Evolutionary conservation across 2,888 invertebrate genomes (phyloP), one percentile per base, ranked within the genome.

Genomic region (Euspilapteryx auroguttella): DNA sequence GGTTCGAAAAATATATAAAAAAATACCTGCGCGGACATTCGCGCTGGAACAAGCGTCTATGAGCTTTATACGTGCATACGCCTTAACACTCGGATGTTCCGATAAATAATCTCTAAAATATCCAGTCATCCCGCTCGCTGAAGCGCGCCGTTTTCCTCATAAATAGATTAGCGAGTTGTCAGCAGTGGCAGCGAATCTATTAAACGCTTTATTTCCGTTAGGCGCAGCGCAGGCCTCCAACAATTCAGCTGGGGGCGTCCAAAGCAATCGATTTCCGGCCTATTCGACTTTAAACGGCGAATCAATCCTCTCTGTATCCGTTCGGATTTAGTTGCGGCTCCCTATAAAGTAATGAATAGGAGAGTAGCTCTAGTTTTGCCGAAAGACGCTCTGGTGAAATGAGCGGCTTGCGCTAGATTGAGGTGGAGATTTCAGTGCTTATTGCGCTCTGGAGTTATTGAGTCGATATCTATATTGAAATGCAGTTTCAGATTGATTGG

Each of bases 241-340:
- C 66, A 66, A 69, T 69, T 61, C 48, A 47, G 51, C 48, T 53
- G 39, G 43, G 42, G 51, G 66, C 66, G 62, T 58, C 63, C 51
- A 68, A 69, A 69, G 69, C 73, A 64, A 73, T 71, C 71, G 66
- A 73, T 73, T 73, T 73, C 73, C 73, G 69, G 71, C 64, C 71
- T 71, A 68, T 71, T 71, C 69, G 69, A 68, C 69, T 71, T 68
- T 61, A 64, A 73, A 66, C 71, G 63, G 30, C 33, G 68, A 71
- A 71, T 65, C 73, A 66, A 69, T 66, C 68, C 30, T 28, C 14
- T 57, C 52, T 58, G 63, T 59, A 66, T 64, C 61, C 68, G 57
- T 37, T 53, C n/a, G 61, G 68, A 63, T 68, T 71, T 69, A 68
- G 64, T 65, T 65, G 58, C 55, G 56, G 54, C 55, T 50, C 50